Conservation (phyloP, 1,140 invertebrate genomes). For the Aradophagus sp. region DNA sequence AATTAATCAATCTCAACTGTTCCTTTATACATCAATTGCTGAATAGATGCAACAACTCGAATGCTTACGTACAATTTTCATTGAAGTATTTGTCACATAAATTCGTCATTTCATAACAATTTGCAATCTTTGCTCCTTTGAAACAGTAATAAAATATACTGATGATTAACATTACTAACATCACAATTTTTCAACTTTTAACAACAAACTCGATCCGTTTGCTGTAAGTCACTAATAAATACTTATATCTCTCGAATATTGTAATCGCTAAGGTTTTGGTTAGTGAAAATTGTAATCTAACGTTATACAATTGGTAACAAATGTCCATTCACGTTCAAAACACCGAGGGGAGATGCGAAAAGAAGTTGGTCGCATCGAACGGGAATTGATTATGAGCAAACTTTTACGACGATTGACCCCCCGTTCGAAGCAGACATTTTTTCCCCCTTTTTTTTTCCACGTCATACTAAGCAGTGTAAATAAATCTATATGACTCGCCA, state of each 20-base stretch:
- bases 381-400: slow-evolving; percentile 29
- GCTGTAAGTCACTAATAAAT: slow-evolving; percentile 40
- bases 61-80: slow-evolving; percentile 48
- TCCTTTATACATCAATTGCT: slow-evolving; percentile 34
- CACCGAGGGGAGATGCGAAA: not conserved
- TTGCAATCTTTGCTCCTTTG: slow-evolving; percentile 46
- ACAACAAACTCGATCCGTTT: slow-evolving; percentile 35
- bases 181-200: slow-evolving; percentile 48
- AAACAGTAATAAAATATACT: slow-evolving; percentile 57
- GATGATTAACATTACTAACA: slow-evolving; percentile 55
- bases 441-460: too few relatives aligned
- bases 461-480: too few relatives aligned
- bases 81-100: slow-evolving; percentile 47
- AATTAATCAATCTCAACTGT: slow-evolving; percentile 18
- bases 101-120: slow-evolving; percentile 54
- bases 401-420: slow-evolving; percentile 14
- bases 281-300: slow-evolving; percentile 34
- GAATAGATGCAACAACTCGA: slow-evolving; percentile 40
- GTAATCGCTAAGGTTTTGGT: slow-evolving; percentile 29
- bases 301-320: slow-evolving; percentile 29
- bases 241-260: slow-evolving; percentile 38
- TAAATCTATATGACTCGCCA: too few relatives aligned
- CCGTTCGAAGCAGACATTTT: slow-evolving; percentile 7
- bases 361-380: not conserved
- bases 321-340: slow-evolving; percentile 25